These are phyloP conservation scores for Barbus barbus DNA, from an alignment of 2,113 vertebrate species.

Conservation along the genomic window DNA sequence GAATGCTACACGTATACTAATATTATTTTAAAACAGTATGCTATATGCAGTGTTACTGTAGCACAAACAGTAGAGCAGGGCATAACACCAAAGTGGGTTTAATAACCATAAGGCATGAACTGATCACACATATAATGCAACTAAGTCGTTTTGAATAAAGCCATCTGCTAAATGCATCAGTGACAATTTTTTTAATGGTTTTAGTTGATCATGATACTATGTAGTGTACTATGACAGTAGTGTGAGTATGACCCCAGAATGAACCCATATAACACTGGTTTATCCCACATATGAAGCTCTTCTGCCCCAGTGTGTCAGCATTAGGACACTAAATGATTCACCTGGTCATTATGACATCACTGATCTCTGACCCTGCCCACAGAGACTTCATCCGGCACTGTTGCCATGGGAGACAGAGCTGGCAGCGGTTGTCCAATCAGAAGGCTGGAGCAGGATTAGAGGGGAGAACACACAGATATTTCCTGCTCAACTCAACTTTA, in stretches of 20 bases:
- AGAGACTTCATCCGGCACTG: constrained; percentile 57
- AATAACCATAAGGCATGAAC: too few species aligned
- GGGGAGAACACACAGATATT: background rate
- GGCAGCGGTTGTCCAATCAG: background rate
- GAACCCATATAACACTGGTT: background rate
- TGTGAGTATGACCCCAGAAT: background rate
- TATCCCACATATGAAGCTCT: background rate
- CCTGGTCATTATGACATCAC: constrained; percentile 38
- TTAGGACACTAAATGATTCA: background rate
- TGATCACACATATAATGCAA: too few species aligned
- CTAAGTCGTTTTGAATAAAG: too few species aligned
- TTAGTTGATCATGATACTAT: background rate
- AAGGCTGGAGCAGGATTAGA: background rate
- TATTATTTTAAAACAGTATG: too few species aligned
- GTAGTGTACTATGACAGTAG: background rate
- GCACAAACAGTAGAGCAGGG: too few species aligned
- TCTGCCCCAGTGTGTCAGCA: background rate
- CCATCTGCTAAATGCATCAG: too few species aligned
- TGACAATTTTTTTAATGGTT: too few species aligned
- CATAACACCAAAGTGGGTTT: too few species aligned
- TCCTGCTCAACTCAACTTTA: background rate
- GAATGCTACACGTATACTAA: too few species aligned
- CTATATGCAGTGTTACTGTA: too few species aligned
- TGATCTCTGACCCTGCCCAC: background rate
- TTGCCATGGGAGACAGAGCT: constrained; percentile 26